Evolutionary conservation across 2,113 vertebrate genomes (phyloP).

Genomic region (Hemicordylus capensis): DNA sequence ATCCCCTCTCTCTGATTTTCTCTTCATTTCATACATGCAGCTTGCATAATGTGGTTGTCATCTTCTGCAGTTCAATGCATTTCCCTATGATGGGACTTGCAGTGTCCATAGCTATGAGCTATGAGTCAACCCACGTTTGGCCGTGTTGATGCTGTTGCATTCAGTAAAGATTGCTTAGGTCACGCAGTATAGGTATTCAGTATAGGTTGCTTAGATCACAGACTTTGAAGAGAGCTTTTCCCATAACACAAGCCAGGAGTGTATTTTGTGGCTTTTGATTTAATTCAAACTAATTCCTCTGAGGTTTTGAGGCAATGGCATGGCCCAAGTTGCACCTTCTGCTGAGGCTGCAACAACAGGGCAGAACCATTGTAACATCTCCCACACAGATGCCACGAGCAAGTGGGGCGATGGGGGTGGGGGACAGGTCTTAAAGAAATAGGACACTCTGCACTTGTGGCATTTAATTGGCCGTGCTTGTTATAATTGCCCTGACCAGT

Average conservation of each 20-base stretch:
- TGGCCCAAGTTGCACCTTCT: not conserved
- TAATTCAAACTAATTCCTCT: not conserved
- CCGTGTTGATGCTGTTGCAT: not conserved
- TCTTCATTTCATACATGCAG: not conserved
- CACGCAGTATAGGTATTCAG: too few relatives aligned
- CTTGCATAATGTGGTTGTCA: not conserved
- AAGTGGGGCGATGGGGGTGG: too few relatives aligned
- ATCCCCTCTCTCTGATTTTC: not conserved
- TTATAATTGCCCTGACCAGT: not conserved
- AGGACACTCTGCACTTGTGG: not conserved
- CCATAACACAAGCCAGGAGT: not conserved
- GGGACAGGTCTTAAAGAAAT: not conserved
- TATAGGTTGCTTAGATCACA: too few relatives aligned
- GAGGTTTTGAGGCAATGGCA: not conserved
- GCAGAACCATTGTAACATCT: not conserved
- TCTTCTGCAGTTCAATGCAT: not conserved
- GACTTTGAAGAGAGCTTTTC: too few relatives aligned
- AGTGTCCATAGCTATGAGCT: not conserved
- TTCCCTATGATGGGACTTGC: not conserved
- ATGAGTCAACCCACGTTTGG: not conserved
- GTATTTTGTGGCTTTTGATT: too few relatives aligned
- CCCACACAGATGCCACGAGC: not conserved
- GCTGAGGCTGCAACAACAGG: too few relatives aligned
- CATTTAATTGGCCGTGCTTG: not conserved
- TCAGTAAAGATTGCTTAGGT: not conserved